phyloP scores from a whole-genome alignment of 2,797 vertebrate genomes.

The Channallabes apus region DNA sequence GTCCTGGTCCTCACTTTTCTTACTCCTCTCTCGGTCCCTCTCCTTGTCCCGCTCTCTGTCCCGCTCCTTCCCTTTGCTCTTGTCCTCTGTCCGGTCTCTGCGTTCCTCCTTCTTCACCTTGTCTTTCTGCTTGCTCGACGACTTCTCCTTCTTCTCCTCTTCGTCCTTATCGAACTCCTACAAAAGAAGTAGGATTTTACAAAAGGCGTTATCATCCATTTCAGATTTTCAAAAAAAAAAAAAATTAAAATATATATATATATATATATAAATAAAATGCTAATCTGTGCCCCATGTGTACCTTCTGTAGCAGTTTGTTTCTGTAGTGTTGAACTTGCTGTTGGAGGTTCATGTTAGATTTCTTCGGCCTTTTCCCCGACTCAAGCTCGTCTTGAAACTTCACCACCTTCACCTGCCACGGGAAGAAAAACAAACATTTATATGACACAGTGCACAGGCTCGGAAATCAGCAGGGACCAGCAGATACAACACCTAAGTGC shows the following conservation, averaged over 20 bases:
- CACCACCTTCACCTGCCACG: conserved; percentile 77
- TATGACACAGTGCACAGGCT: not conserved
- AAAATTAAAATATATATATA: not conserved
- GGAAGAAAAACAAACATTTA: not conserved
- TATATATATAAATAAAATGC: too few relatives aligned
- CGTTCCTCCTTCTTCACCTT: conserved; percentile 71
- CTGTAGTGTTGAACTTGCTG: conserved; percentile 79
- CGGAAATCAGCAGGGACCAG: not conserved
- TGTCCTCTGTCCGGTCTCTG: conserved; percentile 62
- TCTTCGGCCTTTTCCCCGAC: conserved; percentile 72
- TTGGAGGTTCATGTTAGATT: conserved; percentile 74
- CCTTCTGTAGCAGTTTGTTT: conserved; percentile 80
- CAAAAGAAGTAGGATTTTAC: not conserved
- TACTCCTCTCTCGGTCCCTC: conserved; percentile 66
- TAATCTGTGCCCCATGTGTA: conserved; percentile 43
- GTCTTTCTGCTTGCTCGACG: conserved; percentile 70
- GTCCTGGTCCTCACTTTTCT: conserved; percentile 67
- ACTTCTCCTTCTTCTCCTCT: conserved; percentile 67
- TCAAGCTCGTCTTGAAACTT: conserved; percentile 81
- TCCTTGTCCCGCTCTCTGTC: conserved; percentile 66
- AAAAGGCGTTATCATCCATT: not conserved
- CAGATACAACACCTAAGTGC: too few relatives aligned
- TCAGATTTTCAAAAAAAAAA: not conserved
- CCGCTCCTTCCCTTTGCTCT: conserved; percentile 63
- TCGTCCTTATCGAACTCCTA: conserved; percentile 79